A percentile compares a stretch with the other conserved stretches of the same genome.
Evolutionary conservation across 2,888 invertebrate genomes (phyloP).

Genomic region (Gryllus longicercus): DNA sequence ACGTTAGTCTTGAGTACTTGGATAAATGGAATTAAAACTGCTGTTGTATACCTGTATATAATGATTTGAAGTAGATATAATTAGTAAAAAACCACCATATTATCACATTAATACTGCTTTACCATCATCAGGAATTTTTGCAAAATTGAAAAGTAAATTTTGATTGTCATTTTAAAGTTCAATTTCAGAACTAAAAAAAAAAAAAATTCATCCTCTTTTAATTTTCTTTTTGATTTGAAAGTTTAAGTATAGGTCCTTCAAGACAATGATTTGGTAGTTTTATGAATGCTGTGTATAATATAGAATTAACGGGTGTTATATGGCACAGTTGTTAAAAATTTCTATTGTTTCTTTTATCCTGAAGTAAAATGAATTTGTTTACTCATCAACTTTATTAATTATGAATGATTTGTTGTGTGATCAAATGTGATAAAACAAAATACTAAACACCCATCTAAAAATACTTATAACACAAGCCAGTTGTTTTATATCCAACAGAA

Average conservation of each 20-base stretch:
- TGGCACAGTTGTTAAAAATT: conserved; percentile 10
- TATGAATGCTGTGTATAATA: conserved; percentile 10
- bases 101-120: conserved; percentile 17
- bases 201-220: too few species aligned
- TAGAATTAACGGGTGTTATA: conserved; percentile 3
- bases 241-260: background rate
- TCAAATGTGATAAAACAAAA: background rate
- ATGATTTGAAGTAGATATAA: too few species aligned
- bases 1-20: too few species aligned
- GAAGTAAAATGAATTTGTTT: conserved; percentile 5
- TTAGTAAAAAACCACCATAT: background rate
- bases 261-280: conserved; percentile 10
- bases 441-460: conserved; percentile 17
- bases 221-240: too few species aligned
- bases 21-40: too few species aligned
- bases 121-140: background rate
- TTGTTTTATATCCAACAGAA: background rate
- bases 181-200: too few species aligned
- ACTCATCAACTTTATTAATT: background rate
- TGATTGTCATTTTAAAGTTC: too few species aligned
- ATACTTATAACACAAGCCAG: background rate
- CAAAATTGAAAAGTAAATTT: background rate
- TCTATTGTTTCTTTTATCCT: conserved; percentile 17
- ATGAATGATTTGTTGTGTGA: conserved; percentile 2
- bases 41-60: too few species aligned